These are phyloP conservation scores for Creontiades dilutus DNA, from an alignment of 2,888 invertebrate genomes.

Conservation along the genomic window DNA sequence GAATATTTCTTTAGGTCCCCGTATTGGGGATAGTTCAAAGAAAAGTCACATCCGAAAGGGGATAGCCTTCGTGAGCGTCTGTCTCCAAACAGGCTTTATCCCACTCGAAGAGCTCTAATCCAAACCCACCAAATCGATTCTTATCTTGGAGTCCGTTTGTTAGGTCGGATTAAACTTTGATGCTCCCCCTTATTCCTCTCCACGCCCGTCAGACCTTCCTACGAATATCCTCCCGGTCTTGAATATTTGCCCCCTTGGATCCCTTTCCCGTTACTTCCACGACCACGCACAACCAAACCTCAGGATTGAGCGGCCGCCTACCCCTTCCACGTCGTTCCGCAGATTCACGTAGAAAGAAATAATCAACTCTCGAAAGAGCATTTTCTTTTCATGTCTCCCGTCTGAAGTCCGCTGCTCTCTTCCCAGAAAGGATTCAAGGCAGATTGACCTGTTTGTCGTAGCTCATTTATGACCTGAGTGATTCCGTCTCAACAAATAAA, in stretches of 20 bases:
- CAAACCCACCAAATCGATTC: conserved; percentile 45
- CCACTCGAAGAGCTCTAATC: conserved; percentile 28
- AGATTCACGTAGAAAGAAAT: neutral
- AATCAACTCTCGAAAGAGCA: neutral
- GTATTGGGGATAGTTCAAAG: neutral
- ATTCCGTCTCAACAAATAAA: too few species aligned
- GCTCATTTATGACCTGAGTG: too few species aligned
- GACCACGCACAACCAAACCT: conserved; percentile 3
- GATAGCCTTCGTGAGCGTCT: neutral
- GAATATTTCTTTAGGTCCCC: too few species aligned
- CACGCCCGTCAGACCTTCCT: neutral
- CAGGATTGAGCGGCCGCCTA: neutral
- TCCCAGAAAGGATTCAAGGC: too few species aligned
- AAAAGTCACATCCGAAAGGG: neutral
- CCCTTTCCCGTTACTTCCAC: neutral
- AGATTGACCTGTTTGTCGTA: too few species aligned
- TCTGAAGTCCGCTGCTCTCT: too few species aligned
- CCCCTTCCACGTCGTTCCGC: neutral
- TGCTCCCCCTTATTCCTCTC: neutral
- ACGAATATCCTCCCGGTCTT: neutral
- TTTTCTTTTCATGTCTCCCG: too few species aligned
- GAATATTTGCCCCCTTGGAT: neutral
- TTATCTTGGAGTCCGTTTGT: conserved; percentile 48
- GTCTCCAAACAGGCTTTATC: neutral
- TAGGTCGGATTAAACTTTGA: conserved; percentile 46